A percentile compares a stretch with the other conserved stretches of the same genome.
Evolutionary conservation across 2,888 invertebrate species (phyloP).

Genomic region (Pammene aurita): DNA sequence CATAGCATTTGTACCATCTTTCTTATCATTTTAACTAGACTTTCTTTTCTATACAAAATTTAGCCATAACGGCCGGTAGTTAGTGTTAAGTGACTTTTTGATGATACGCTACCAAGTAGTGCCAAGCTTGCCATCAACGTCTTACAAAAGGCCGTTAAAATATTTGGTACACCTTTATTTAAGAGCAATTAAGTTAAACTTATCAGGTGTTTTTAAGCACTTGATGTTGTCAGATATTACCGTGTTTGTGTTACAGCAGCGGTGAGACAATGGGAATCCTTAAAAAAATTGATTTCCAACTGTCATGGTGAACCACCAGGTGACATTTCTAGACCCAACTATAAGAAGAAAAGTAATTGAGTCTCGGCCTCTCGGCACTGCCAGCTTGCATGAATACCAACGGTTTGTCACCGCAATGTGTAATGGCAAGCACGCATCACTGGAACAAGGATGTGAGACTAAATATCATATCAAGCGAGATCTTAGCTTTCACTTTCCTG

Average conservation of each 20-base stretch:
- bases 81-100: constrained; percentile 2
- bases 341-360: neutral
- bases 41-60: constrained; percentile 17
- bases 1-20: constrained; percentile 1
- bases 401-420: neutral
- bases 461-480: constrained; percentile 23
- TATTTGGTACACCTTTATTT: neutral
- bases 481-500: constrained; percentile 41
- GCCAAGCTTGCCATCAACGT: neutral
- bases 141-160: neutral
- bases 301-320: no score
- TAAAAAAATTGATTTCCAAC: no score
- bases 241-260: no score
- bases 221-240: neutral
- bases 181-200: neutral
- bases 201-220: neutral
- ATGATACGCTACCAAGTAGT: neutral
- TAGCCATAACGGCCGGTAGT: neutral
- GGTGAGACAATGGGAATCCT: no score
- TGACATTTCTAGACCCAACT: no score
- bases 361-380: neutral
- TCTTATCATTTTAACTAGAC: constrained; percentile 4
- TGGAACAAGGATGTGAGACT: constrained; percentile 34
- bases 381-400: neutral
- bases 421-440: constrained; percentile 29